phyloP scores from a whole-genome alignment of 1,140 invertebrate species.

The Magallana ariakensis region DNA sequence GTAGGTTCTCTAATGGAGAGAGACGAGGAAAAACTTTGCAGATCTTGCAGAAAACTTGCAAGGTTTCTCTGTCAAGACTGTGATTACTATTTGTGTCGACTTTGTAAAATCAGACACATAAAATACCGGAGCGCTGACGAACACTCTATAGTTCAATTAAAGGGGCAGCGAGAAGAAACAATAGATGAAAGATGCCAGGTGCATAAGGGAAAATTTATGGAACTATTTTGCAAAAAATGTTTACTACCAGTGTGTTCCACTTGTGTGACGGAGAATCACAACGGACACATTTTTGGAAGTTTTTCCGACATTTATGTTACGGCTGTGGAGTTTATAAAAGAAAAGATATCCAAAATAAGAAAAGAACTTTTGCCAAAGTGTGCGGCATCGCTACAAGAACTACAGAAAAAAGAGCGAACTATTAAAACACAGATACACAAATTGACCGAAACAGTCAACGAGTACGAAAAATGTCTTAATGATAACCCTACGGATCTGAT shows the following conservation, averaged over 20 bases:
- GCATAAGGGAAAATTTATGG: neutral
- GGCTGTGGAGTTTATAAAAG: neutral
- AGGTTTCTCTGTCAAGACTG: neutral
- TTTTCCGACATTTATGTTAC: neutral
- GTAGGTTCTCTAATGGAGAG: too few relatives aligned
- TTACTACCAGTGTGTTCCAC: neutral
- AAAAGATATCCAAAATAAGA: neutral
- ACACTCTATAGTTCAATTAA: conserved; percentile 5
- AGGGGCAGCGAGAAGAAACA: neutral
- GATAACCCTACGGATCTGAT: neutral
- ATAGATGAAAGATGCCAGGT: neutral
- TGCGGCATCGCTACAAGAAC: neutral
- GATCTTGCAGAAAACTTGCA: neutral
- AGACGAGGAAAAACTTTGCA: neutral
- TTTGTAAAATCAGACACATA: neutral
- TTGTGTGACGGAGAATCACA: conserved; percentile 3
- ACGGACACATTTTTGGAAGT: neutral
- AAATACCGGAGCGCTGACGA: neutral
- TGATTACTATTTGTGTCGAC: neutral
- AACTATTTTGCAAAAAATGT: conserved; percentile 16
- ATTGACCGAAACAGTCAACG: neutral
- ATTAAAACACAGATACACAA: neutral
- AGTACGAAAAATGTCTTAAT: neutral
- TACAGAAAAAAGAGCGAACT: neutral
- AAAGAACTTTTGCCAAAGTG: neutral